phyloP scores from a whole-genome alignment of 2,888 invertebrate species.

The Phaedon cochleariae region DNA sequence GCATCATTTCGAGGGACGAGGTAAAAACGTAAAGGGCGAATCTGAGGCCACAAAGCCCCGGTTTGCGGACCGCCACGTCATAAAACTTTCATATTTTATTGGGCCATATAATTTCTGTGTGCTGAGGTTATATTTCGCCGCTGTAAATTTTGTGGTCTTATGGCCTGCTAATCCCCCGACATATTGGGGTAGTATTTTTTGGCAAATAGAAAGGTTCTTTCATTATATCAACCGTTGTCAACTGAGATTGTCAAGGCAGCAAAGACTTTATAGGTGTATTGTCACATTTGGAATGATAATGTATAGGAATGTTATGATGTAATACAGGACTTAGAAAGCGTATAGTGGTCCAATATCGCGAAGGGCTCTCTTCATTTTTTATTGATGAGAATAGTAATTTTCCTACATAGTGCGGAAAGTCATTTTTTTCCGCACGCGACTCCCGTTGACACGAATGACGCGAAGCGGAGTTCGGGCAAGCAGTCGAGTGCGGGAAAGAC shows the following conservation, averaged over 20 bases:
- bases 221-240: not conserved
- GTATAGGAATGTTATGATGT: not conserved
- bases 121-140: conserved; percentile 31
- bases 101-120: conserved; percentile 44
- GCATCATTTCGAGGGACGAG: conserved; percentile 15
- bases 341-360: no score
- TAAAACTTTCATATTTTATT: conserved; percentile 53
- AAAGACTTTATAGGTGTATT: not conserved
- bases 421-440: no score
- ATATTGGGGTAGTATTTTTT: conserved; percentile 33
- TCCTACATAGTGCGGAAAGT: no score
- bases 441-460: no score
- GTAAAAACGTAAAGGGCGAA: conserved; percentile 45
- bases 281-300: not conserved
- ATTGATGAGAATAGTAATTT: no score
- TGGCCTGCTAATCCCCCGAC: conserved; percentile 30
- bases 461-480: no score
- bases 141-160: conserved; percentile 31
- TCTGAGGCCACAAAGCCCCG: conserved; percentile 39
- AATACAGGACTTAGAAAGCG: no score
- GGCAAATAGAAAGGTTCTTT: conserved; percentile 9
- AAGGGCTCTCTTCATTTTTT: no score
- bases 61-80: conserved; percentile 43
- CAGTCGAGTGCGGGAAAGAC: no score
- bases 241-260: not conserved